A percentile compares a stretch with the other conserved stretches of the same genome.
phyloP scores from a whole-genome alignment of 2,797 vertebrate genomes.

The Uromys caudimaculatus region DNA sequence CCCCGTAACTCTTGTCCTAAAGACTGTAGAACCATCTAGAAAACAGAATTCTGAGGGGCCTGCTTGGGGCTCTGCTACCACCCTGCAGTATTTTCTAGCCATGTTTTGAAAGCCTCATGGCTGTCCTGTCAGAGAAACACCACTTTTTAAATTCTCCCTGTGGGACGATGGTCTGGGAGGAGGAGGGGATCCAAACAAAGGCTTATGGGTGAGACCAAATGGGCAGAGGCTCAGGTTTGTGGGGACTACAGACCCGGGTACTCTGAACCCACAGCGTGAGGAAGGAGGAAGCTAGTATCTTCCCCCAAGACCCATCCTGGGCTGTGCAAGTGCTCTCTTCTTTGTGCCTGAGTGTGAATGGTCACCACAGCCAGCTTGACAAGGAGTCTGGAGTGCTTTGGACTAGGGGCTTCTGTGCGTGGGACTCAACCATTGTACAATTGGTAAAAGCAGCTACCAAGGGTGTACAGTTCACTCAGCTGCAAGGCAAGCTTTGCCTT shows the following conservation, averaged over 20 bases:
- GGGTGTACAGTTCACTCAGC: fast-evolving
- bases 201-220: fast-evolving
- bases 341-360: not conserved
- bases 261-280: fast-evolving
- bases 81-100: fast-evolving
- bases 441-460: fast-evolving
- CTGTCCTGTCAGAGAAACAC: not conserved
- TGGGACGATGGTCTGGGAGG: not conserved
- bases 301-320: not conserved
- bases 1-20: constrained; percentile 77
- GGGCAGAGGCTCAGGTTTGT: fast-evolving
- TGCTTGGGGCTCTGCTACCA: not conserved
- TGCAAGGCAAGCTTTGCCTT: fast-evolving
- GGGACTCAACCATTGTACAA: fast-evolving
- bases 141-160: fast-evolving
- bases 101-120: fast-evolving
- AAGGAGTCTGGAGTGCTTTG: not conserved
- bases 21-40: not conserved
- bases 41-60: not conserved
- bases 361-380: not conserved
- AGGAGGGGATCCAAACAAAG: fast-evolving
- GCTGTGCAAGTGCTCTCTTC: fast-evolving
- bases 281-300: not conserved
- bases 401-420: not conserved
- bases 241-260: fast-evolving